Base-by-base conservation (phyloP, 2,797 vertebrate genomes). In the Euthynnus affinis region DNA sequence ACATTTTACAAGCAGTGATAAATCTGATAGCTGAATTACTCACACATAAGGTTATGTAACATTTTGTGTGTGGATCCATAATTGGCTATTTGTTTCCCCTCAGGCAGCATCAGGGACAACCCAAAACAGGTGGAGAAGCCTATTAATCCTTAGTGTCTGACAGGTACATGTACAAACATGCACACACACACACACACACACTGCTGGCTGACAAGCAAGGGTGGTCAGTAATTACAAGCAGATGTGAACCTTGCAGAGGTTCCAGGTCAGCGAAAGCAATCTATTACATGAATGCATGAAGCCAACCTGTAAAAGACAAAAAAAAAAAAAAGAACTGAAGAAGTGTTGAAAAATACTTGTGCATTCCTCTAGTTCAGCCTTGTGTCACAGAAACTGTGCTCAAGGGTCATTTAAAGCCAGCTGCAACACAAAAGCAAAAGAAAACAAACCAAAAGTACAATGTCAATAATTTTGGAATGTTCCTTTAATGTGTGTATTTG, bases 151-250 rank as follows among this genome's bases (percentile, higher is more conserved):
- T 6, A 10, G 18, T 72, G 55, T 87, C 58, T 71, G 85, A 80
- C 86, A 83, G 71, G 77, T 79, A 76, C 68, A 42, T 51, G 69
- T 69, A 51, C 56, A 81, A 77, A 83, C 76, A 79, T 27, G 62
- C 62, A 57, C 56, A 12, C 18, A 40, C 69, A 61, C 48, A 48
- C n/a, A 48, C 57, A 49, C 25, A 58, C 23, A 83, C 34, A 64
- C 25, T 14, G 18, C 76, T 27, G 40, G 32, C 75, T 76, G 69
- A 73, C 73, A 65, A 72, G 74, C n/a, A 29, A 65, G 66, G 87
- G 82, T 87, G 87, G 87, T 82, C 70, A 74, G 60, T 93, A 91
- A 94, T 92, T 87, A 83, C 85, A 77, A 84, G 78, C 94, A 94
- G 84, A 94, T 94, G 92, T 92, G 80, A 86, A 82, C 78, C 80